Percentiles rank a stretch among this genome's conserved stretches.
Conservation (phyloP, 2,888 invertebrate genomes). For the Drosophila paranaensis region DNA sequence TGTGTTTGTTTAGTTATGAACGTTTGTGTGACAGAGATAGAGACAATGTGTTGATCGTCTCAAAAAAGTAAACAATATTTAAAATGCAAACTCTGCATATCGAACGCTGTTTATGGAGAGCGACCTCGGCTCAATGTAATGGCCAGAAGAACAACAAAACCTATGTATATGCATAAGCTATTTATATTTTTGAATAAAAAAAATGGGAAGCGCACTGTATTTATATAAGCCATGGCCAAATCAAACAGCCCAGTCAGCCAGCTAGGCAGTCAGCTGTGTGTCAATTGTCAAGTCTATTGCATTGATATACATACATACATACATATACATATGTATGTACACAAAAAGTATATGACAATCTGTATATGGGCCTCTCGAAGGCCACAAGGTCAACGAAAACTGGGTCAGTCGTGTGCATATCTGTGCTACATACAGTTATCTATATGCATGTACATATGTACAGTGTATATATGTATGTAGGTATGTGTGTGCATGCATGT, state of each 20-base stretch:
- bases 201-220: constrained; percentile 32
- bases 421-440: constrained; percentile 31
- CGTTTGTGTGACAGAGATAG: constrained; percentile 1
- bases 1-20: not conserved
- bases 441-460: constrained; percentile 9
- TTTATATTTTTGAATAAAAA: constrained; percentile 6
- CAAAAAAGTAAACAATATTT: constrained; percentile 64
- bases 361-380: constrained; percentile 45
- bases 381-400: constrained; percentile 76
- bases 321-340: not conserved
- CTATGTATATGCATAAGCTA: constrained; percentile 7
- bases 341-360: constrained; percentile 13
- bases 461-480: not conserved
- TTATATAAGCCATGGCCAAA: constrained; percentile 74
- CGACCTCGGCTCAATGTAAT: constrained; percentile 42
- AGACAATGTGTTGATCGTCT: constrained; percentile 25
- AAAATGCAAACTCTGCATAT: constrained; percentile 35
- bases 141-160: constrained; percentile 25
- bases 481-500: constrained; percentile 1
- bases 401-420: constrained; percentile 70
- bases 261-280: constrained; percentile 9
- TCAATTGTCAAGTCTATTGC: constrained; percentile 23
- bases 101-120: constrained; percentile 24
- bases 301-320: constrained; percentile 13
- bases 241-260: constrained; percentile 15